Conservation (phyloP, 2,113 vertebrate species). For the Vulpes lagopus region DNA sequence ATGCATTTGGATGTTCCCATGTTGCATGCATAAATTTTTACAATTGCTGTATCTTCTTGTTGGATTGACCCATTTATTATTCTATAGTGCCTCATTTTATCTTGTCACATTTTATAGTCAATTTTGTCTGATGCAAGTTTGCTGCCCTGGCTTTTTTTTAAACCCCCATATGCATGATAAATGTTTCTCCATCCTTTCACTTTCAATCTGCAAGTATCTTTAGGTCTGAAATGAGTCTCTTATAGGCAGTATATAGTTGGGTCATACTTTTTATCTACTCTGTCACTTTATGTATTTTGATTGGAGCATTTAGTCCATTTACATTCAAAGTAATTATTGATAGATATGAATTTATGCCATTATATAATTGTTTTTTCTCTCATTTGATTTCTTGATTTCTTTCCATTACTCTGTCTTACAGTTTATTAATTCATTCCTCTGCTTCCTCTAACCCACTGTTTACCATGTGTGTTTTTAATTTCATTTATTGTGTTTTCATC, state of each 20-base stretch:
- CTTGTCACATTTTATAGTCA: background rate
- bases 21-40: background rate
- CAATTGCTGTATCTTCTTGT: background rate
- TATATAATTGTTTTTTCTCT: background rate
- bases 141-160: background rate
- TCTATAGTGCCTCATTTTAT: background rate
- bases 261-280: background rate
- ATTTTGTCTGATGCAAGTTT: background rate
- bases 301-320: background rate
- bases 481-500: background rate
- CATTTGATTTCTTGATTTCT: background rate
- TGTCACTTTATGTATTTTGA: background rate
- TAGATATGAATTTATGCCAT: background rate
- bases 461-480: background rate
- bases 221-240: background rate
- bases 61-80: background rate
- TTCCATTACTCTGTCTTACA: background rate
- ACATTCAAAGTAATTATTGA: background rate
- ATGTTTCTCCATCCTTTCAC: background rate
- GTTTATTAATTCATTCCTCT: background rate
- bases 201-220: background rate
- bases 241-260: background rate
- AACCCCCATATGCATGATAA: background rate
- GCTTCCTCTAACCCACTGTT: background rate
- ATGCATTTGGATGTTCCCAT: background rate